Percentiles rank a stretch among this genome's conserved stretches.
Evolutionary conservation across 1,140 invertebrate species (phyloP).

Genomic region (Drosophila burlai): DNA sequence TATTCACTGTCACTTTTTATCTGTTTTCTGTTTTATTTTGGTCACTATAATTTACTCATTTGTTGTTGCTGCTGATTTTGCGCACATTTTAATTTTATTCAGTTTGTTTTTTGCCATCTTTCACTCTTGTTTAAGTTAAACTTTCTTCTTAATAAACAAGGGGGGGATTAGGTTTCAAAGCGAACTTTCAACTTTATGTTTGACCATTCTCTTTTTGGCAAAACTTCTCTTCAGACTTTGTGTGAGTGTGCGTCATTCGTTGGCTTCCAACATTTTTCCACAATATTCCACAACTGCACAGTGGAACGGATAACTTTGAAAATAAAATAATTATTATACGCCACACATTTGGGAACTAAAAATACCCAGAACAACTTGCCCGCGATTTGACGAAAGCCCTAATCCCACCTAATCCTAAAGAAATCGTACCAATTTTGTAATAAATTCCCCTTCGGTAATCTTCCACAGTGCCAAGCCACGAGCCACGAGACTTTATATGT

Average conservation of each 20-base stretch:
- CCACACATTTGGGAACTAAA: conserved; percentile 7
- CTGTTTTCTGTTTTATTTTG: conserved; percentile 37
- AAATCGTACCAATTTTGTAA: conserved; percentile 32
- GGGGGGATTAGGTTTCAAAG: conserved; percentile 18
- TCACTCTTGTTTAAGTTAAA: conserved; percentile 39
- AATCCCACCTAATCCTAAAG: conserved; percentile 19
- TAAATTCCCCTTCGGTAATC: conserved; percentile 38
- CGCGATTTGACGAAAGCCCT: conserved; percentile 28
- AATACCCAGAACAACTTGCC: neutral
- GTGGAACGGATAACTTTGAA: conserved; percentile 5
- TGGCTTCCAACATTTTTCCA: conserved; percentile 14
- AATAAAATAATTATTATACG: neutral
- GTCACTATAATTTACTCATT: conserved; percentile 40
- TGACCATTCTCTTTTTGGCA: conserved; percentile 29
- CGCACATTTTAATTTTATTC: conserved; percentile 46
- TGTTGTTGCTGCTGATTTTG: conserved; percentile 34
- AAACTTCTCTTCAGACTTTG: conserved; percentile 28
- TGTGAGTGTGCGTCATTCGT: conserved; percentile 32
- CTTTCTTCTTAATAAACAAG: conserved; percentile 41
- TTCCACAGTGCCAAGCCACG: conserved; percentile 38
- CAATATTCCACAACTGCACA: conserved; percentile 53
- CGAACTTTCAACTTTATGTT: conserved; percentile 54
- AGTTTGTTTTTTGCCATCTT: conserved; percentile 42
- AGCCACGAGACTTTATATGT: conserved; percentile 19
- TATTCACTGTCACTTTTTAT: conserved; percentile 79